A percentile compares a stretch with the other conserved stretches of the same genome.
phyloP scores from a whole-genome alignment of 2,113 vertebrate species.

The Bagarius yarrelli region DNA sequence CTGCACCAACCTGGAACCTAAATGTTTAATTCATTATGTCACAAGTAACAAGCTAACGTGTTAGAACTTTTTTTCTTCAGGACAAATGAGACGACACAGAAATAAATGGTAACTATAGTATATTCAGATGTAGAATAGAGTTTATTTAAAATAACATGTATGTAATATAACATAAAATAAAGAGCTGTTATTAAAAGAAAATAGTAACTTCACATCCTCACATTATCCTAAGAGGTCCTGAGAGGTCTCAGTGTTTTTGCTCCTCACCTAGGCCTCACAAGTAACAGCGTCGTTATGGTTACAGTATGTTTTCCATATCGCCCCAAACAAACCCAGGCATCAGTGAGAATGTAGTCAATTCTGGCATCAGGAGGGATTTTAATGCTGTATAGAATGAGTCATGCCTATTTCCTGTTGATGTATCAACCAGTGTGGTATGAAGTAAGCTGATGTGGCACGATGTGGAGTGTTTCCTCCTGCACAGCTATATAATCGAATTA shows the following conservation, averaged over 20 bases:
- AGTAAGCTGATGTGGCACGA: background rate
- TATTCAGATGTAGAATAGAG: too few species aligned
- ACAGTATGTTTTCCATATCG: background rate
- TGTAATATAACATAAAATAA: too few species aligned
- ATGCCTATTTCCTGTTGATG: conserved; percentile 8
- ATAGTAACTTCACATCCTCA: background rate
- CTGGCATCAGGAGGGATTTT: background rate
- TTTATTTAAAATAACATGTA: too few species aligned
- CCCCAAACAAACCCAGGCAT: background rate
- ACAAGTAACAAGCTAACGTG: too few species aligned
- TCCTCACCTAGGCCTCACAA: background rate
- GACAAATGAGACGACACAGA: too few species aligned
- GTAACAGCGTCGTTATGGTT: background rate
- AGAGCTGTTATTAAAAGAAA: background rate
- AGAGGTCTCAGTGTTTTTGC: background rate
- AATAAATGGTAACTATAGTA: too few species aligned
- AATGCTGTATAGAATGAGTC: conserved; percentile 14
- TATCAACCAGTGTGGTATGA: background rate
- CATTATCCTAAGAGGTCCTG: background rate
- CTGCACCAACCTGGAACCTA: too few species aligned
- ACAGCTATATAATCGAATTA: conserved; percentile 29
- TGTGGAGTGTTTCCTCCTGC: conserved; percentile 2
- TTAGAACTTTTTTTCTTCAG: too few species aligned
- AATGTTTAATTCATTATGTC: too few species aligned
- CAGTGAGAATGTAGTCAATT: background rate